Conservation (phyloP, 2,113 vertebrate genomes). For the Riparia riparia region DNA sequence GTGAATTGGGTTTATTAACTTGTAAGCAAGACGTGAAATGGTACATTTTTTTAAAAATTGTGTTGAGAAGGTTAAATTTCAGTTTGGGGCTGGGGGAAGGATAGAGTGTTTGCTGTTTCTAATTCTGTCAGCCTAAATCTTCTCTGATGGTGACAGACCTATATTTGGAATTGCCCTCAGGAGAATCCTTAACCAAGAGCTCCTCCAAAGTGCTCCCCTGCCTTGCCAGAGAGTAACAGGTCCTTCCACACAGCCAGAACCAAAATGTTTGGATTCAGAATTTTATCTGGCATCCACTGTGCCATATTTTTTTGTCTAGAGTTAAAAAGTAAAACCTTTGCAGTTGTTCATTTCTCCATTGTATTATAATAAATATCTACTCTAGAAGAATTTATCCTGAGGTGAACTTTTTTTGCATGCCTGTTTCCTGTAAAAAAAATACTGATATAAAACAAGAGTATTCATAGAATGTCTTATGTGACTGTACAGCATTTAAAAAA, state of each 20-base stretch:
- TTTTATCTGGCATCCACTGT: not conserved
- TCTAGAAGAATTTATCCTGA: not conserved
- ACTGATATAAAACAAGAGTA: not conserved
- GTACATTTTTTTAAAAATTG: not conserved
- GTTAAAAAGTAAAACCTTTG: not conserved
- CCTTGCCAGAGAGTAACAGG: not conserved
- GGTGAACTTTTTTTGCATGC: not conserved
- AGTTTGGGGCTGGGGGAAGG: not conserved
- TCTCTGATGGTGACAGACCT: not conserved
- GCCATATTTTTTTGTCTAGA: not conserved
- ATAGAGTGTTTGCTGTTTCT: not conserved
- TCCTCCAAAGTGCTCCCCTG: not conserved
- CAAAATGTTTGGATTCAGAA: not conserved
- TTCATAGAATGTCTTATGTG: not conserved
- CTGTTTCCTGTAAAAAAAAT: not conserved
- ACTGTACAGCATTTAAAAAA: not conserved
- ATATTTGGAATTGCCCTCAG: not conserved
- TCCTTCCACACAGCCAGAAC: not conserved
- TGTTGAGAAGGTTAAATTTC: not conserved
- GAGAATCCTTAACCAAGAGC: not conserved
- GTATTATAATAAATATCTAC: not conserved
- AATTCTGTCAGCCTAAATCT: not conserved
- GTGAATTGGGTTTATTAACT: not conserved
- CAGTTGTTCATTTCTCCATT: not conserved
- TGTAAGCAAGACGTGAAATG: not conserved